Evolutionary conservation across 2,888 invertebrate genomes (phyloP).

Genomic region (Allacma fusca): DNA sequence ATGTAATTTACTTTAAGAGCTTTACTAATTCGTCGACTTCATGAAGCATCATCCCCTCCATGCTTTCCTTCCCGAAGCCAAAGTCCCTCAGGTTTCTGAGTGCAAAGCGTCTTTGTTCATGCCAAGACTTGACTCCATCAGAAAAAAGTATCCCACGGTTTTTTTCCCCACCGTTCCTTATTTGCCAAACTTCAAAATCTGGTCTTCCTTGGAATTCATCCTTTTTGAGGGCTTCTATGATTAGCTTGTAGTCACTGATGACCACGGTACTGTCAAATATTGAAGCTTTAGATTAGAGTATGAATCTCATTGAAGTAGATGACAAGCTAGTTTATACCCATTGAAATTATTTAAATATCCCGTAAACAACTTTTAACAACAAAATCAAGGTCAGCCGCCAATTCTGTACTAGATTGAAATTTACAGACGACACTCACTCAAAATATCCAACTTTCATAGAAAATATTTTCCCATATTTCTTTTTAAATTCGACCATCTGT

Average conservation of each 20-base stretch:
- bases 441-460: constrained; percentile 52
- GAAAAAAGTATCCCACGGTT: constrained; percentile 56
- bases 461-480: constrained; percentile 56
- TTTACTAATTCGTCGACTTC: constrained; percentile 53
- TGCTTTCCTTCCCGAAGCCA: constrained; percentile 56
- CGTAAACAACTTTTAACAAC: too few species aligned
- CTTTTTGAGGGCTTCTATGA: constrained; percentile 51
- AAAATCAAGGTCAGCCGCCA: too few species aligned
- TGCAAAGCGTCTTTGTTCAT: constrained; percentile 42
- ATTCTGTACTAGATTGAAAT: too few species aligned
- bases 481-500: constrained; percentile 50
- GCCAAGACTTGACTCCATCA: constrained; percentile 45
- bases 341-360: not conserved
- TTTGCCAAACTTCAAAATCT: constrained; percentile 50
- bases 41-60: constrained; percentile 55
- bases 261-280: constrained; percentile 57
- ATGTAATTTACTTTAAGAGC: constrained; percentile 42
- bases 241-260: constrained; percentile 49
- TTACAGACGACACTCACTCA: constrained; percentile 43
- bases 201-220: constrained; percentile 57
- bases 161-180: constrained; percentile 49
- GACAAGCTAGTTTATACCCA: not conserved
- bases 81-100: constrained; percentile 43
- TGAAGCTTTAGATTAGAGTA: constrained; percentile 4
- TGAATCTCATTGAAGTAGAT: not conserved